Evolutionary conservation across 2,888 invertebrate genomes (phyloP), one percentile per base, ranked within the genome.

Genomic region (Scaptomyza flava): DNA sequence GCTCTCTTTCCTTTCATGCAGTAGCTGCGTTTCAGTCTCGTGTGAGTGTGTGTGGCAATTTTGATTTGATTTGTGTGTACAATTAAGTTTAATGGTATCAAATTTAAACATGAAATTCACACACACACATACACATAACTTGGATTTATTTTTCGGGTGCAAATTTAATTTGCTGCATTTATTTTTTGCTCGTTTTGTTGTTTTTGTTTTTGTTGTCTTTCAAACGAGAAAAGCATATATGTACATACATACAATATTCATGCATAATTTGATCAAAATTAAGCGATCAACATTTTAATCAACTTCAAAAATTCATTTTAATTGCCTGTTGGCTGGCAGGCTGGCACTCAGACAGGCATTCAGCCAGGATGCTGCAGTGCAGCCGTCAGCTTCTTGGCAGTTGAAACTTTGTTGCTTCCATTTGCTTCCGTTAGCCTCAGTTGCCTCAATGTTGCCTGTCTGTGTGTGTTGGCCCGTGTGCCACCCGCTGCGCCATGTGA

Each of bases 31-130:
- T 2, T 30, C 12, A 17, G 30, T 14, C 9, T n/a, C 51, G 53
- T 1, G 8, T 38, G 14, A 14, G 36, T 23, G 30, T 38, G 27
- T 27, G 46, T 58, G 58, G 60, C 60, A 41, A 62, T 59, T 81
- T 74, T 75, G 77, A 78, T 72, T 75, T 68, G 42, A 75, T 69
- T 72, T 80, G 65, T 72, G 69, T 81, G 77, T 72, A 68, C 75
- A 77, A 85, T 85, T 79, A 71, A 80, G 51, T 76, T 80, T 71
- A 82, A 82, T 85, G 46, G 67, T 68, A 67, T 72, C 47, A 72
- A 64, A 70, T 52, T 68, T 65, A 43, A 47, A 54, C 43, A 42
- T 42, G 45, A 51, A 54, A 54, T 52, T 47, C 46, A 30, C 12
- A n/a, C 45, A 57, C 38, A 58, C 45, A 51, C 30, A 51, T 34